phyloP scores from a whole-genome alignment of 2,113 vertebrate genomes.

The Osmerus eperlanus region DNA sequence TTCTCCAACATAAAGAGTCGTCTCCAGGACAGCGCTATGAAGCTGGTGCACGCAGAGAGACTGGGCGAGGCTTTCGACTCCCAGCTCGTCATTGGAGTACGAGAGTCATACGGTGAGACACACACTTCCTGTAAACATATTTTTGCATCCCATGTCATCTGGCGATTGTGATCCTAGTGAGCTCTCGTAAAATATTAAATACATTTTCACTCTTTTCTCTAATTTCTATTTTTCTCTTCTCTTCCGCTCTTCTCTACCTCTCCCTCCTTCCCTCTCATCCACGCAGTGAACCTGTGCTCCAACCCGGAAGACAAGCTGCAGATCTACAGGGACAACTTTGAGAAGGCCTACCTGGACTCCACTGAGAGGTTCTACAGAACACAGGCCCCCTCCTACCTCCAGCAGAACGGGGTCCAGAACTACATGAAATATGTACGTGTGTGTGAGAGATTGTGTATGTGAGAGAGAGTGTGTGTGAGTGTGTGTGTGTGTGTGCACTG shows the following conservation, averaged over 20 bases:
- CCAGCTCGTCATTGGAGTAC: conserved; percentile 95
- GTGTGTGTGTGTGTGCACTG: background rate
- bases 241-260: background rate
- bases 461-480: background rate
- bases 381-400: conserved; percentile 95
- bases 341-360: conserved; percentile 98
- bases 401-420: conserved; percentile 98
- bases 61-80: conserved; percentile 98
- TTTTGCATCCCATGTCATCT: too few species aligned
- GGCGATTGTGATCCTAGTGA: background rate
- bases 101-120: conserved; percentile 93
- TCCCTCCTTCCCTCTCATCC: background rate
- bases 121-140: too few species aligned
- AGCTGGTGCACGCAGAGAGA: conserved; percentile 94
- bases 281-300: conserved; percentile 94
- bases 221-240: background rate
- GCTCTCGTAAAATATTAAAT: background rate
- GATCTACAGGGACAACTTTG: conserved; percentile 99
- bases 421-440: conserved; percentile 99
- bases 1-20: conserved; percentile 99
- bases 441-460: background rate
- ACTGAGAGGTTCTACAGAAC: conserved; percentile 99
- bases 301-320: conserved; percentile 99
- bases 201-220: background rate
- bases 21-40: conserved; percentile 98